Evolutionary conservation across 1,140 invertebrate genomes (phyloP).

Genomic region (Neuroterus valhalla): DNA sequence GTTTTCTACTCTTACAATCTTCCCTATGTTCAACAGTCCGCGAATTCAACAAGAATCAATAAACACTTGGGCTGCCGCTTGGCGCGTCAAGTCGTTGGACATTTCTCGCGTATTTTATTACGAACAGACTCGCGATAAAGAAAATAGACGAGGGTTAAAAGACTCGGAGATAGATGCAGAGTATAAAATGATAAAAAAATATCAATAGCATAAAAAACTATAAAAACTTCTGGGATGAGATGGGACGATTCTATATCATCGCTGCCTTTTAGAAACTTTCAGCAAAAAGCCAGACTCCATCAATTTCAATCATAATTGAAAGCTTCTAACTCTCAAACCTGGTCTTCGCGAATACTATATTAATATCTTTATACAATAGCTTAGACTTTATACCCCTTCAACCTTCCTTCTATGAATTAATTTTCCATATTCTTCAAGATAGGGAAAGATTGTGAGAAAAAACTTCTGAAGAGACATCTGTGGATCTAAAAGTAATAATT

Average conservation of each 20-base stretch:
- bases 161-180: neutral
- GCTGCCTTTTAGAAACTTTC: neutral
- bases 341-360: too few species aligned
- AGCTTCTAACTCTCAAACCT: too few species aligned
- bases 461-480: too few species aligned
- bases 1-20: conserved; percentile 6
- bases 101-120: conserved; percentile 16
- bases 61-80: conserved; percentile 10
- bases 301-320: too few species aligned
- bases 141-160: neutral
- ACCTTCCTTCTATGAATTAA: too few species aligned
- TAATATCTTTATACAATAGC: too few species aligned
- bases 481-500: too few species aligned
- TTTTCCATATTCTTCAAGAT: too few species aligned
- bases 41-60: conserved; percentile 27
- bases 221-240: neutral
- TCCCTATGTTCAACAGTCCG: neutral
- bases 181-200: neutral
- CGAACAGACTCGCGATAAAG: conserved; percentile 1
- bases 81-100: neutral
- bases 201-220: neutral
- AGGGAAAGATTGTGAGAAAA: too few species aligned
- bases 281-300: too few species aligned
- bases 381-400: too few species aligned
- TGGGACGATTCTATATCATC: neutral